Percentiles rank a stretch among this genome's conserved stretches.
phyloP scores from a whole-genome alignment of 2,113 vertebrate species.

The Xiphophorus couchianus region DNA sequence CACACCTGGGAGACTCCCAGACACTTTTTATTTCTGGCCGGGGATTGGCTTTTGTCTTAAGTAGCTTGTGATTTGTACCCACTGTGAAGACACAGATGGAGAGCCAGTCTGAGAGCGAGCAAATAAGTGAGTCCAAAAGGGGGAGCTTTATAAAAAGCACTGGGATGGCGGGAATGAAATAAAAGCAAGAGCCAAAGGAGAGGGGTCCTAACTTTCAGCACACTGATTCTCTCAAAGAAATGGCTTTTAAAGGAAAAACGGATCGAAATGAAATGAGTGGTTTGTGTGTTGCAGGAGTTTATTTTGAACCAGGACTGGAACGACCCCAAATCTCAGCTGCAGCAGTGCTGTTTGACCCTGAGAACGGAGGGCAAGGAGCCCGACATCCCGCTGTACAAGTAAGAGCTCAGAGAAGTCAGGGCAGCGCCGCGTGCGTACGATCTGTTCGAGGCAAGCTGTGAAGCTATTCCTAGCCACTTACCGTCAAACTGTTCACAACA shows the following conservation, averaged over 20 bases:
- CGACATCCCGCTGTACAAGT: constrained; percentile 99
- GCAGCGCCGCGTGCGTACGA: not conserved
- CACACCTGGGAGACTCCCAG: constrained; percentile 76
- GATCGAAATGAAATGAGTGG: constrained; percentile 14
- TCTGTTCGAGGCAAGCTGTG: not conserved
- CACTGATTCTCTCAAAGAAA: constrained; percentile 14
- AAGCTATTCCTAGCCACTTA: not conserved
- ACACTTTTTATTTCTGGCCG: constrained; percentile 65
- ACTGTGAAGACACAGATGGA: constrained; percentile 48
- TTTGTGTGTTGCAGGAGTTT: constrained; percentile 87
- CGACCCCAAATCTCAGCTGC: constrained; percentile 98
- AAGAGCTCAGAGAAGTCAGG: constrained; percentile 56
- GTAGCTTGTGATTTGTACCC: constrained; percentile 76
- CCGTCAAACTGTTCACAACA: not conserved
- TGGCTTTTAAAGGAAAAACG: not conserved
- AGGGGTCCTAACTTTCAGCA: not conserved
- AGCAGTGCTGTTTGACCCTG: constrained; percentile 97
- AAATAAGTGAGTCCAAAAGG: constrained; percentile 49
- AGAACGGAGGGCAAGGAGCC: constrained; percentile 98
- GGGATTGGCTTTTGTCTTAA: constrained; percentile 75
- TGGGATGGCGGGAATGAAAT: constrained; percentile 54
- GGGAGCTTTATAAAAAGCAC: constrained; percentile 17
- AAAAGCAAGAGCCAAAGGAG: constrained; percentile 44
- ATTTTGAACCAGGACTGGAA: constrained; percentile 99
- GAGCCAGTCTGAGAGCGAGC: constrained; percentile 41